Evolutionary conservation across 1,140 invertebrate species (phyloP).

Genomic region (Heterodera carotae): DNA sequence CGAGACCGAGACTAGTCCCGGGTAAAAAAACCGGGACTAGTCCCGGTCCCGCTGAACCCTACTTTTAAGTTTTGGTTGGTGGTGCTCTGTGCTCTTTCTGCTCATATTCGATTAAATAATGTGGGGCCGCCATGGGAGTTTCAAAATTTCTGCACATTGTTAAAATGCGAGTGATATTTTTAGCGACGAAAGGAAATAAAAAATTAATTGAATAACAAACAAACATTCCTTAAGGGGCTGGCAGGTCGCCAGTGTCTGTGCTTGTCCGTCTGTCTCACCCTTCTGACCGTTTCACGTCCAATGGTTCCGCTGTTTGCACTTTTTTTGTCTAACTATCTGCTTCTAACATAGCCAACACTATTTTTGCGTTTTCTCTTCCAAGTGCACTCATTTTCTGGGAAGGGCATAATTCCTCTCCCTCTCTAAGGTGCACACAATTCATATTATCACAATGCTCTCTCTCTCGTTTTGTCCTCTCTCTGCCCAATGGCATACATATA

Average conservation of each 20-base stretch:
- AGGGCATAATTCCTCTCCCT: not conserved
- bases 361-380: not conserved
- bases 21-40: too few species aligned
- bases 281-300: not conserved
- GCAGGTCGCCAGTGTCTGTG: not conserved
- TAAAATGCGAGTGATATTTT: too few species aligned
- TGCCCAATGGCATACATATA: too few species aligned
- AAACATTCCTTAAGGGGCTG: not conserved
- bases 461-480: not conserved
- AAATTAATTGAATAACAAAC: not conserved
- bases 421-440: not conserved
- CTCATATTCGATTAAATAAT: too few species aligned
- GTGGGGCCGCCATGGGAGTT: too few species aligned
- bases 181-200: too few species aligned
- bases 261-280: not conserved
- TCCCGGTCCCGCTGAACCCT: too few species aligned
- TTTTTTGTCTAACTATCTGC: not conserved
- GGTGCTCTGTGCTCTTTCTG: too few species aligned
- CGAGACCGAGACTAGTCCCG: too few species aligned
- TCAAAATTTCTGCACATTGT: too few species aligned
- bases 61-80: too few species aligned
- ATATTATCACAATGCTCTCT: not conserved
- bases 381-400: not conserved
- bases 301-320: not conserved
- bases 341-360: not conserved